Base-by-base conservation (phyloP, 2,888 invertebrate species). In the Coleophora flavipennella region DNA sequence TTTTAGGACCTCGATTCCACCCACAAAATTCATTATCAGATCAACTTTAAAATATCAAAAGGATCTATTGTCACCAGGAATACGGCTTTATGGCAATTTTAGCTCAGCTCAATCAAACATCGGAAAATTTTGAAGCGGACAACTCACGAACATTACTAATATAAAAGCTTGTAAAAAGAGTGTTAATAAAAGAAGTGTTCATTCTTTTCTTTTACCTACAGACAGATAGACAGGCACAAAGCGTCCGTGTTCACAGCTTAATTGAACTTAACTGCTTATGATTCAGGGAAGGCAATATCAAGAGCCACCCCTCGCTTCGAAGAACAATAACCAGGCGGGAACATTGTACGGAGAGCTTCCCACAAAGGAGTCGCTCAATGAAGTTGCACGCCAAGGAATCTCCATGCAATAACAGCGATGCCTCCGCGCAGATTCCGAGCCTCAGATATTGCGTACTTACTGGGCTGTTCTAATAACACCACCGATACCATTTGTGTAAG, bases 361-460 rank as follows among this genome's bases (percentile, higher is more conserved):
- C 71, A 77, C 75, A 73, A 76, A 78, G 76, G 75, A 71, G 72
- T 68, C 67, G 64, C 69, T 71, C 76, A 75, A 81, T 83, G 80
- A 75, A 83, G 76, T 80, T 81, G 83, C 79, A 81, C 76, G 71
- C 67, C 70, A 65, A 76, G 73, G 79, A 74, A 80, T 83, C 78
- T 81, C 80, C 80, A 81, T 84, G 83, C 83, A 81, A 83, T 83
- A 81, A 83, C 75, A 70, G 57, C 58, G 66, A 65, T 57, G 67
- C 61, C 57, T 67, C 62, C 53, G 57, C 63, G 60, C 25, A 35
- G 35, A 35, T 35, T 35, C 35, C 35, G n/a, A 60, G 55, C 60
- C 67, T 67, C 64, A 72, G 79, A 81, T 84, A 84, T 84, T 84
- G 81, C 81, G 74, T 74, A 77, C 79, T 80, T 77, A 76, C 78